Evolutionary conservation across 2,113 vertebrate species (phyloP).

Genomic region (Tragelaphus strepsiceros): DNA sequence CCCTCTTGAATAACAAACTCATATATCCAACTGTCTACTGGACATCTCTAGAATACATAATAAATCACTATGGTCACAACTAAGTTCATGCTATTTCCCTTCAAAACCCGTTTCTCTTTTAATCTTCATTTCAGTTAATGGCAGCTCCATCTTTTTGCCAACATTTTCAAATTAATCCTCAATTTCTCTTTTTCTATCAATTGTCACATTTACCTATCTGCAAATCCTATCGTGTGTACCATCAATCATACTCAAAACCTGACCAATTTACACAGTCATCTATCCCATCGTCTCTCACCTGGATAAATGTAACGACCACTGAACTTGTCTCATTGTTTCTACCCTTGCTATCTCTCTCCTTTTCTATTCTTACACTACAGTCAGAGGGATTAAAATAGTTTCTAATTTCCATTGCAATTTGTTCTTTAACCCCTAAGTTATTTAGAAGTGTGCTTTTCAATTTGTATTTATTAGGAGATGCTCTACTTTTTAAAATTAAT

Average conservation of each 20-base stretch:
- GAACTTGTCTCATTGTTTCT: not conserved
- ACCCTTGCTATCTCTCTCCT: not conserved
- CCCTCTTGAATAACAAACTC: not conserved
- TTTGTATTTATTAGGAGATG: not conserved
- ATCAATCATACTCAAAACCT: not conserved
- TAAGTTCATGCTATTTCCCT: not conserved
- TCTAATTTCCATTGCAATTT: not conserved
- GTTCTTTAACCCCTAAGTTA: not conserved
- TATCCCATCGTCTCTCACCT: not conserved
- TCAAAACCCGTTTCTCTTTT: not conserved
- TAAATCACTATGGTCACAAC: not conserved
- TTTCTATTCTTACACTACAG: not conserved
- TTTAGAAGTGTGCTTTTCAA: not conserved
- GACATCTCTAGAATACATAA: not conserved
- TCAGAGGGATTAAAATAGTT: not conserved
- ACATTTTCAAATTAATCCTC: not conserved
- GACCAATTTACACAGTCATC: not conserved
- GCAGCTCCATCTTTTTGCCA: not conserved
- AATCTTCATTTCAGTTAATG: not conserved
- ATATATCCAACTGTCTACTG: not conserved
- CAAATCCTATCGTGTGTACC: not conserved
- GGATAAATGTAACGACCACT: not conserved
- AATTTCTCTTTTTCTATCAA: not conserved
- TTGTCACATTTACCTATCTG: not conserved
- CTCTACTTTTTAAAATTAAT: not conserved